Evolutionary conservation across 2,113 vertebrate genomes (phyloP).

Genomic region (Equus quagga): DNA sequence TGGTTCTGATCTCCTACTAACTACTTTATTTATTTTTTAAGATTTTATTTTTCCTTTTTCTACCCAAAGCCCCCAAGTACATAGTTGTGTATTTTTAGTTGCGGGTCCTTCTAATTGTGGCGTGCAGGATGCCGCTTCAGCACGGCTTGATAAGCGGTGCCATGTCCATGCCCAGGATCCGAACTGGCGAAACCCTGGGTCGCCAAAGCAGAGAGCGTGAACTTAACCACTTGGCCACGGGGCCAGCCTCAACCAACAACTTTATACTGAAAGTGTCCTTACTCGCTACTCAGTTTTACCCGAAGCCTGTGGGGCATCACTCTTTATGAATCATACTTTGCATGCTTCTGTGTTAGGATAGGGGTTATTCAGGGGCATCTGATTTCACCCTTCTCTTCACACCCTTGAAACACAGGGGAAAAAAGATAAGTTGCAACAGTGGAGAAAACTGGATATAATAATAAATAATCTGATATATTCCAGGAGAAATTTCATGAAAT

Average conservation of each 20-base stretch:
- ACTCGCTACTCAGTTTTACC: background rate
- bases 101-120: too few species aligned
- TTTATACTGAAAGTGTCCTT: background rate
- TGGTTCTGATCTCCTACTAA: background rate
- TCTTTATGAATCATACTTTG: background rate
- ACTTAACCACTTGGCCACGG: too few species aligned
- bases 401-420: background rate
- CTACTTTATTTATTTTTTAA: background rate
- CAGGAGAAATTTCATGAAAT: conserved; percentile 7
- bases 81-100: too few species aligned
- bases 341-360: background rate
- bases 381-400: background rate
- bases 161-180: too few species aligned
- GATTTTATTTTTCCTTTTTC: too few species aligned
- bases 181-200: too few species aligned
- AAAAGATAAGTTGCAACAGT: background rate
- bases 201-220: too few species aligned
- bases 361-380: background rate
- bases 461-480: background rate
- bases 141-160: too few species aligned
- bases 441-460: background rate
- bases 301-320: background rate
- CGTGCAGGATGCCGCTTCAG: too few species aligned
- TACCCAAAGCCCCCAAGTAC: too few species aligned
- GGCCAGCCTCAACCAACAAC: background rate